These are phyloP conservation scores for Rhinopomastus cyanomelas DNA, from an alignment of 2,113 vertebrate species.

Conservation along the genomic window DNA sequence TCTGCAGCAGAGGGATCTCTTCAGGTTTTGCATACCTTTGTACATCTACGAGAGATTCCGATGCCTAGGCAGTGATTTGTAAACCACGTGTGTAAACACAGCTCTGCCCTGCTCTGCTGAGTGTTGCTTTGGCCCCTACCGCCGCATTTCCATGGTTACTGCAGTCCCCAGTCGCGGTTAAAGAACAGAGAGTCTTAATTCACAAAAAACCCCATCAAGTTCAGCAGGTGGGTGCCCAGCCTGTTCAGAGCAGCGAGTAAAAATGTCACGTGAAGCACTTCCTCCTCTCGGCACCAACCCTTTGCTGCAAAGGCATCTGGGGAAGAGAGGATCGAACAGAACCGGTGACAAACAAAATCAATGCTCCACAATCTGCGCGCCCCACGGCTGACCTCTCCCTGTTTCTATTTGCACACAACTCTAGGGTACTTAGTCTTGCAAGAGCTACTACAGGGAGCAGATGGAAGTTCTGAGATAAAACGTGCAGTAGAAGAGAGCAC, in stretches of 20 bases:
- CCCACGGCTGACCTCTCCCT: background rate
- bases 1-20: background rate
- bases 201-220: background rate
- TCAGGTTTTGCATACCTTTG: background rate
- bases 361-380: background rate
- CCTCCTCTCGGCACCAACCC: background rate
- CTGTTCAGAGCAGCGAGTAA: background rate
- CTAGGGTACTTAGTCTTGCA: background rate
- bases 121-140: background rate
- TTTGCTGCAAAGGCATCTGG: background rate
- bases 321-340: background rate
- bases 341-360: background rate
- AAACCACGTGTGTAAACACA: background rate
- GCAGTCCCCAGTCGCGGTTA: background rate
- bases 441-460: background rate
- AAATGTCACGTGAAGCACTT: background rate
- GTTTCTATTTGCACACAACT: background rate
- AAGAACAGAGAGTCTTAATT: background rate
- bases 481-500: background rate
- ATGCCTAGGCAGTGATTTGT: background rate
- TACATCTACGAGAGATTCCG: background rate
- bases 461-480: background rate
- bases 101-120: background rate
- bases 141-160: background rate
- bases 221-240: background rate